Conservation (phyloP, 2,797 vertebrate species). For the Falco naumanni region DNA sequence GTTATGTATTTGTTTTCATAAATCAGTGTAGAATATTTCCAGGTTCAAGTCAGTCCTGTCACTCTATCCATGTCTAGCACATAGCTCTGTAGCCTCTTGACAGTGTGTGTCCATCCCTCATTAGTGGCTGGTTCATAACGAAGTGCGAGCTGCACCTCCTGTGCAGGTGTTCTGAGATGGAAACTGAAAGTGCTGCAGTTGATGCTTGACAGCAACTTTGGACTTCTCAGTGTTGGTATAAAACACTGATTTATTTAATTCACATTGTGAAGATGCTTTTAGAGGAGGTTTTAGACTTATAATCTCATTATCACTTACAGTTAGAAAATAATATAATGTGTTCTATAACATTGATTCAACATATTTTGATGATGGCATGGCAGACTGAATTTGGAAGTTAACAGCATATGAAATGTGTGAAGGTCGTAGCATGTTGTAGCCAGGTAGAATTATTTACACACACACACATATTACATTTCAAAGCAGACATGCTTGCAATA, state of each 20-base stretch:
- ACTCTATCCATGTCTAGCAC: not conserved
- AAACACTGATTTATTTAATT: constrained; percentile 3
- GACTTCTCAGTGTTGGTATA: not conserved
- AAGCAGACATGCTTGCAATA: not conserved
- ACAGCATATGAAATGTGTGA: not conserved
- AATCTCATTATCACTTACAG: not conserved
- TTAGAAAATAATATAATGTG: not conserved
- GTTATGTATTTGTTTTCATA: not conserved
- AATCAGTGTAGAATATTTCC: not conserved
- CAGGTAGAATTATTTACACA: not conserved
- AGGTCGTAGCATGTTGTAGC: not conserved
- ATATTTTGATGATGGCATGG: not conserved
- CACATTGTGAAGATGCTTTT: not conserved
- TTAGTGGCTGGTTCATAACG: not conserved
- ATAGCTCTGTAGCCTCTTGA: not conserved
- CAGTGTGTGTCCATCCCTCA: not conserved
- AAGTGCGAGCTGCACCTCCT: not conserved
- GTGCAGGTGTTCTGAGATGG: not conserved
- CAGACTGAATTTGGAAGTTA: not conserved
- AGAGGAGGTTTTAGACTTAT: not conserved
- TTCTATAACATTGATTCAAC: not conserved
- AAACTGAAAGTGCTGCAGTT: not conserved
- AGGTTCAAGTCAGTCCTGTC: not conserved
- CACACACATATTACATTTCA: not conserved
- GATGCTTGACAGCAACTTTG: not conserved